phyloP scores from a whole-genome alignment of 2,113 vertebrate genomes.

The Meles meles region DNA sequence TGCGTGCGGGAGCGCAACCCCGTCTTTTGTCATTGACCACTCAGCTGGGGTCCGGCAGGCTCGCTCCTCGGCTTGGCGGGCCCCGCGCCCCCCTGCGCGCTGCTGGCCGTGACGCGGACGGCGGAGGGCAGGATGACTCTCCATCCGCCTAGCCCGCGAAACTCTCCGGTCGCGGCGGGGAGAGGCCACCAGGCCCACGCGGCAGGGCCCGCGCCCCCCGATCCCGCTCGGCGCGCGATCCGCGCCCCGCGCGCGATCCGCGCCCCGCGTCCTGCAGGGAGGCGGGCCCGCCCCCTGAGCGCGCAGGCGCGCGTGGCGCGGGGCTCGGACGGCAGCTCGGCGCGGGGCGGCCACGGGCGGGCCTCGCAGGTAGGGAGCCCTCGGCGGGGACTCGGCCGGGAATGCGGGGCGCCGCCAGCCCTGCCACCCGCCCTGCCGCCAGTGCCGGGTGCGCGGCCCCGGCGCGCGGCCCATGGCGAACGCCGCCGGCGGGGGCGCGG shows the following conservation, averaged over 20 bases:
- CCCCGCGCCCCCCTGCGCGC: neutral
- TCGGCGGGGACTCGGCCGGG: neutral
- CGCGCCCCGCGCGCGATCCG: neutral
- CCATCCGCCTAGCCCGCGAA: neutral
- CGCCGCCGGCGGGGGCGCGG: neutral
- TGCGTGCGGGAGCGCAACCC: neutral
- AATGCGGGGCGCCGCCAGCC: neutral
- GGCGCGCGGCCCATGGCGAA: neutral
- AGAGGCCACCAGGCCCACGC: neutral
- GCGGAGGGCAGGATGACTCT: neutral
- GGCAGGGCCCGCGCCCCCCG: neutral
- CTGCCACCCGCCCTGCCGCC: neutral
- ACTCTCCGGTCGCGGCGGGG: neutral
- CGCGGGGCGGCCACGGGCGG: constrained; percentile 50
- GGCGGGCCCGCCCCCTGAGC: constrained; percentile 50
- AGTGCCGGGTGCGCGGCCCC: neutral
- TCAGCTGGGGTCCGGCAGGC: neutral
- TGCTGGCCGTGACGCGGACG: neutral
- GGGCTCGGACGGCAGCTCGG: constrained; percentile 34
- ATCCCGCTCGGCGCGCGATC: neutral
- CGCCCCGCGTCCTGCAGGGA: constrained; percentile 39
- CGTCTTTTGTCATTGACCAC: neutral
- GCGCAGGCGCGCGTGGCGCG: constrained; percentile 71
- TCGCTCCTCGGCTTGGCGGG: neutral
- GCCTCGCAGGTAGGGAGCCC: constrained; percentile 69